Base-by-base conservation (phyloP, 2,113 vertebrate species). In the Takifugu bimaculatus region DNA sequence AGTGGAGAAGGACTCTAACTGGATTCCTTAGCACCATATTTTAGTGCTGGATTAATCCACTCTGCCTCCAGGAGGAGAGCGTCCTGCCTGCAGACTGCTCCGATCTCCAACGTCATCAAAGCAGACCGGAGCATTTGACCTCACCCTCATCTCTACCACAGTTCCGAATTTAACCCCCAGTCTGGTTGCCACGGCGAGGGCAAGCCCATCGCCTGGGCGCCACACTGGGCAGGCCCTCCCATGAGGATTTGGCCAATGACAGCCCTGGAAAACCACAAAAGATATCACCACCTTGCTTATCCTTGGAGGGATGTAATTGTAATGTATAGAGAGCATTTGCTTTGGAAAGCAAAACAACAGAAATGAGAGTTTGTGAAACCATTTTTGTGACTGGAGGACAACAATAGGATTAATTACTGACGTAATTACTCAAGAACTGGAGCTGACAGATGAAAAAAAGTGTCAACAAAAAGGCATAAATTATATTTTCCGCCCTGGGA, bases 121-220 rank as follows among this genome's bases (percentile, higher is more conserved):
- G 84, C 67, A 65, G 57, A 70, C 74, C 56, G 57, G 51, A 75
- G 78, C 64, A 60, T 82, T 72, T 85, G 84, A 88, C 87, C 86
- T 86, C 85, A 64, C 79, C 85, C 84, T 80, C 57, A 50, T 69
- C 82, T 70, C 55, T 50, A 70, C 87, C 83, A 70, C 75, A 79
- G 53, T 85, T 87, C 78, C 80, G 78, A 82, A 87, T 89, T 85
- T 89, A 87, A 85, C 76, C 72, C 35, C 68, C 59, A 44, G 72
- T 69, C 68, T 77, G 71, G 68, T 72, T 75, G 77, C 66, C 66
- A 53, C 52, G 68, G 72, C 43, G 55, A 74, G 75, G 60, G 58
- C 75, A 67, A 68, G 74, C 72, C 72, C 75, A 63, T 59, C 48
- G 45, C 43, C 60, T 3, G 59, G 74, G 86, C 79, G 72, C 81